A percentile compares a stretch with the other conserved stretches of the same genome.
phyloP scores from a whole-genome alignment of 2,888 invertebrate species.

The Cephonodes hylas region DNA sequence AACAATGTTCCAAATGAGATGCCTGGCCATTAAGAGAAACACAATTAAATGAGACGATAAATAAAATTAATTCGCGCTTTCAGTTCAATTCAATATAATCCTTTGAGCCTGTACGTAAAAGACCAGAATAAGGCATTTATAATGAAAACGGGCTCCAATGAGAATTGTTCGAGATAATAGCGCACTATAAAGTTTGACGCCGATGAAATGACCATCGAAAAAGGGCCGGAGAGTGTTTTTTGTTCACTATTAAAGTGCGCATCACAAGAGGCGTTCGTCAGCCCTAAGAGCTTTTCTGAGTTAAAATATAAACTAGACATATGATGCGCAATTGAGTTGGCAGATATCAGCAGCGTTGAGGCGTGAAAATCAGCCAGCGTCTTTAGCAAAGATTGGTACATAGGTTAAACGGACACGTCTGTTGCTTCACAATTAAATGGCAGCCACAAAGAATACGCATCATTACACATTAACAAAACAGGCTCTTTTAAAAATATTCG shows the following conservation, averaged over 20 bases:
- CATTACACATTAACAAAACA: slow-evolving; percentile 75
- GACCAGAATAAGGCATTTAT: slow-evolving; percentile 30
- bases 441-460: slow-evolving; percentile 72
- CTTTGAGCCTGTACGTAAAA: slow-evolving; percentile 24
- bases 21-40: slow-evolving; percentile 31
- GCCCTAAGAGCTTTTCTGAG: not conserved
- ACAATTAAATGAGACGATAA: slow-evolving; percentile 37
- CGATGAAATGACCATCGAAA: slow-evolving; percentile 7
- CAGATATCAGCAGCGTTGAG: slow-evolving; percentile 14
- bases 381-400: slow-evolving; percentile 56
- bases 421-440: slow-evolving; percentile 77
- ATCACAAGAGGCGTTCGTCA: not conserved
- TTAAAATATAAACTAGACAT: not conserved
- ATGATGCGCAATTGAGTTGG: not conserved
- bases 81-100: slow-evolving; percentile 30
- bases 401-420: slow-evolving; percentile 61
- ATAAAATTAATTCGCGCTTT: slow-evolving; percentile 41
- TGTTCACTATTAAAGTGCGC: not conserved
- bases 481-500: slow-evolving; percentile 61
- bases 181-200: slow-evolving; percentile 28
- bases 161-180: slow-evolving; percentile 33
- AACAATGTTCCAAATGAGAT: slow-evolving; percentile 51
- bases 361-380: slow-evolving; percentile 40
- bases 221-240: not conserved
- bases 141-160: slow-evolving; percentile 25